These are phyloP conservation scores for Sphaerophoria taeniata DNA, from an alignment of 2,888 invertebrate species.

Conservation along the genomic window DNA sequence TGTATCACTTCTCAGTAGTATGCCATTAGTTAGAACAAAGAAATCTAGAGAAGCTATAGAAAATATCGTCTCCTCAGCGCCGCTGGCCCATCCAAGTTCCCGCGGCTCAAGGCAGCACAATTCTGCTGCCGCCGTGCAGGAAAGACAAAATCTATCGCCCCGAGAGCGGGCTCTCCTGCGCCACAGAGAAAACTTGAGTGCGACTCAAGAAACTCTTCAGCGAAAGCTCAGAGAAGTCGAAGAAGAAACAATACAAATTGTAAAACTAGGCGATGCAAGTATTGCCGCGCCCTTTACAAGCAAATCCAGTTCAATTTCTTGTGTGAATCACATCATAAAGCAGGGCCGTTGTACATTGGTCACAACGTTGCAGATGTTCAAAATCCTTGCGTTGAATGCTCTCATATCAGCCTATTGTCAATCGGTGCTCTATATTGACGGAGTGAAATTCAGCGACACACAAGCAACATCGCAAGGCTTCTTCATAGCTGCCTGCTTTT, in stretches of 20 bases:
- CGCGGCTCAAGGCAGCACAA: slow-evolving; percentile 65
- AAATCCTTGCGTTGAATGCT: slow-evolving; percentile 98
- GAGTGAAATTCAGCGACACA: slow-evolving; percentile 98
- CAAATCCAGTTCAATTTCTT: slow-evolving; percentile 96
- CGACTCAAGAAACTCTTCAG: slow-evolving; percentile 80
- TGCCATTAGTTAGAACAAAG: slow-evolving; percentile 84
- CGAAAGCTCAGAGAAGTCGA: slow-evolving; percentile 92
- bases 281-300: slow-evolving; percentile 99
- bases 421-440: slow-evolving; percentile 98
- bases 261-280: slow-evolving; percentile 98
- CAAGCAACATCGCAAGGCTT: slow-evolving; percentile 99
- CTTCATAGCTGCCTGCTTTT: slow-evolving; percentile 97
- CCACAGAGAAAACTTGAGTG: slow-evolving; percentile 80
- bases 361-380: slow-evolving; percentile 99
- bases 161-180: slow-evolving; percentile 80
- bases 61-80: slow-evolving; percentile 6
- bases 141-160: slow-evolving; percentile 78
- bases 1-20: slow-evolving; percentile 94
- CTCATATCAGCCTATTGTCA: slow-evolving; percentile 99
- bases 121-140: slow-evolving; percentile 70
- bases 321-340: slow-evolving; percentile 99
- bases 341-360: slow-evolving; percentile 99
- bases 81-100: slow-evolving; percentile 3
- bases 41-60: slow-evolving; percentile 75
- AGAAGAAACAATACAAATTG: slow-evolving; percentile 93